phyloP scores from a whole-genome alignment of 2,113 vertebrate genomes.

The Galeopterus variegatus region DNA sequence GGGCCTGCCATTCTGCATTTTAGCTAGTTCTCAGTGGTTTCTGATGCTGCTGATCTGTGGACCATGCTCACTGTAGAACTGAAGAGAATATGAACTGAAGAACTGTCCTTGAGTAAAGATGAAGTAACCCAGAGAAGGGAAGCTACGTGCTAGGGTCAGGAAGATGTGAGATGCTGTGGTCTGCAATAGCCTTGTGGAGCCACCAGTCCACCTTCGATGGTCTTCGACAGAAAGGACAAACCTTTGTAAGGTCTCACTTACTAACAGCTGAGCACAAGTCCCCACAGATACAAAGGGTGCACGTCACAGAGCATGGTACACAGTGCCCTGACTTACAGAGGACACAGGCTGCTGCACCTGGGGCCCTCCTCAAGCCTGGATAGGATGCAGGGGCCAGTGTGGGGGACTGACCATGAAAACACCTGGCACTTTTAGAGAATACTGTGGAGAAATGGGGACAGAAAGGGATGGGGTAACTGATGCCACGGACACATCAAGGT shows the following conservation, averaged over 20 bases:
- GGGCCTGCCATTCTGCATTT: not conserved
- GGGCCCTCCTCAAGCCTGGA: not conserved
- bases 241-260: not conserved
- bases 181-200: too few species aligned
- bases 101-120: not conserved
- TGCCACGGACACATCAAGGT: not conserved
- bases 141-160: not conserved
- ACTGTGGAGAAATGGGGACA: fast-evolving
- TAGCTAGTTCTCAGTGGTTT: not conserved
- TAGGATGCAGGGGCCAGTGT: not conserved
- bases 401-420: not conserved
- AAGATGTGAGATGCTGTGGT: too few species aligned
- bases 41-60: not conserved
- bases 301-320: not conserved
- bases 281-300: not conserved
- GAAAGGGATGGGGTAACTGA: not conserved
- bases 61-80: not conserved
- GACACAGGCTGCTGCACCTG: not conserved
- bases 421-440: not conserved
- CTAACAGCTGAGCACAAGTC: not conserved
- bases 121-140: not conserved
- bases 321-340: not conserved
- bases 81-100: not conserved
- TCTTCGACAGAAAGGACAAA: not conserved
- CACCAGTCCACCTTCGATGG: not conserved